These are phyloP conservation scores for Steatocranus sp. DNA, from an alignment of 2,797 vertebrate genomes.

Conservation along the genomic window DNA sequence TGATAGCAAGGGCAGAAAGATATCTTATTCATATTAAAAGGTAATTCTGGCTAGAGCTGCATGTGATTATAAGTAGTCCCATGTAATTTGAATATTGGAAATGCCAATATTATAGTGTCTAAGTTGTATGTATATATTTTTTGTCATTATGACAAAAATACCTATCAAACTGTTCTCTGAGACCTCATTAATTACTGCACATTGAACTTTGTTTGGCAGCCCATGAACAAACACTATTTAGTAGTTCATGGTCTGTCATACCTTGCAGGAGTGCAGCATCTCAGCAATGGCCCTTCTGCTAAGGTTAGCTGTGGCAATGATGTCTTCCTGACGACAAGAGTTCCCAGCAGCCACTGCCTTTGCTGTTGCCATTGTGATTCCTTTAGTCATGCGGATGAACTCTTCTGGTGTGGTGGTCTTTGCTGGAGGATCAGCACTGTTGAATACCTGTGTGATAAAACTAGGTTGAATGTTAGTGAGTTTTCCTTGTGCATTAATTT, in stretches of 20 bases:
- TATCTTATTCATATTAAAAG: background rate
- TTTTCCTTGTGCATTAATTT: background rate
- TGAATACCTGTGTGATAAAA: conserved; percentile 82
- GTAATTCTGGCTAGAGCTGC: background rate
- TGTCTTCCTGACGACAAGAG: conserved; percentile 94
- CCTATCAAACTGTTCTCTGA: background rate
- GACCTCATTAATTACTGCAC: background rate
- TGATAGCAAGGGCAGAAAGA: background rate
- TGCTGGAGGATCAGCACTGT: conserved; percentile 83
- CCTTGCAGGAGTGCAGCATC: conserved; percentile 96
- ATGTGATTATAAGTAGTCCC: background rate
- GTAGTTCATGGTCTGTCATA: background rate
- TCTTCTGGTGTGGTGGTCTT: conserved; percentile 93
- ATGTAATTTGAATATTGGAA: background rate
- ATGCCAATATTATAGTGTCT: background rate
- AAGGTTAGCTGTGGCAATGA: conserved; percentile 94
- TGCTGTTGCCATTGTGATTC: conserved; percentile 97
- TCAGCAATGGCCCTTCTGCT: conserved; percentile 93
- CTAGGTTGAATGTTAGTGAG: background rate
- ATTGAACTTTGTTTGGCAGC: background rate
- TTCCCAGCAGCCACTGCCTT: conserved; percentile 97
- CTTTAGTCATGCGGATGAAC: conserved; percentile 98
- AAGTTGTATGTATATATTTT: background rate
- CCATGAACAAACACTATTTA: background rate
- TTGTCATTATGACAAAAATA: background rate